Evolutionary conservation across 2,797 vertebrate genomes (phyloP).

Genomic region (Poecilia wingei): DNA sequence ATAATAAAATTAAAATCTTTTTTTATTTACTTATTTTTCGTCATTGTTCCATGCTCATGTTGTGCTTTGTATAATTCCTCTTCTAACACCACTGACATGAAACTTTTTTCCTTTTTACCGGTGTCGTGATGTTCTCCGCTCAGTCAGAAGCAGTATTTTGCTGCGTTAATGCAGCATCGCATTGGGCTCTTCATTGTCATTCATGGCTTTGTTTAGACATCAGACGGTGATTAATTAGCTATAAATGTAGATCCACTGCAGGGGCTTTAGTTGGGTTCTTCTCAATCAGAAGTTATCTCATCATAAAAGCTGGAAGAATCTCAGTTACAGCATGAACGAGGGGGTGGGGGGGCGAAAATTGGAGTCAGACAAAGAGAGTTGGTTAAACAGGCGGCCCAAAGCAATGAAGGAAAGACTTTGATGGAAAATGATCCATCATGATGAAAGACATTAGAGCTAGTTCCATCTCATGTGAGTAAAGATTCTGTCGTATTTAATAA

Average conservation of each 20-base stretch:
- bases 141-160: background rate
- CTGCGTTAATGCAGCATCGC: background rate
- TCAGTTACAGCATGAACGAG: background rate
- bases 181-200: background rate
- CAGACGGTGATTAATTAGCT: conserved; percentile 5
- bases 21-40: too few species aligned
- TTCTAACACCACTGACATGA: background rate
- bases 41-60: background rate
- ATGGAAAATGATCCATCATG: conserved; percentile 21
- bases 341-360: background rate
- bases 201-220: conserved; percentile 8
- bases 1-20: background rate
- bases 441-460: conserved; percentile 13
- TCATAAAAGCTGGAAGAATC: conserved; percentile 12
- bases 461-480: conserved; percentile 9
- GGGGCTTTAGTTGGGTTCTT: conserved; percentile 5
- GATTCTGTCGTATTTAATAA: conserved; percentile 10
- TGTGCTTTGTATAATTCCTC: background rate
- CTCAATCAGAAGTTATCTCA: background rate
- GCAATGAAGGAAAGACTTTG: conserved; percentile 16
- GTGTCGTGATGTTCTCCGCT: background rate
- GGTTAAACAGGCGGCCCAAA: conserved; percentile 18
- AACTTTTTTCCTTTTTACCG: background rate
- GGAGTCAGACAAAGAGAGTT: background rate
- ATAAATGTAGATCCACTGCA: background rate